A percentile compares a stretch with the other conserved stretches of the same genome.
Evolutionary conservation across 2,797 vertebrate genomes (phyloP).

Genomic region (Lacerta bilineata): DNA sequence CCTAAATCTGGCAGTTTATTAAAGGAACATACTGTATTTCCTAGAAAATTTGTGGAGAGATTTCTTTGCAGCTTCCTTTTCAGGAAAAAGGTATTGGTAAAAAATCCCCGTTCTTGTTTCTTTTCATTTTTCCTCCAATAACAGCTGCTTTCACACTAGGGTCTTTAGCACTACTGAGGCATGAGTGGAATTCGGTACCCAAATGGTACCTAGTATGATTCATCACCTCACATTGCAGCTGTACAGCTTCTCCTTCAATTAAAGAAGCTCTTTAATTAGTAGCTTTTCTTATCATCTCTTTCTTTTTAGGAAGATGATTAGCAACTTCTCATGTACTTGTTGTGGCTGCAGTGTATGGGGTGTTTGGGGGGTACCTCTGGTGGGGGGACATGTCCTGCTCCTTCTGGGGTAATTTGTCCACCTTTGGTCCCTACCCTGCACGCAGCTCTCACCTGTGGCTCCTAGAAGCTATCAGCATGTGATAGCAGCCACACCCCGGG

Average conservation of each 20-base stretch:
- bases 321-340: too few relatives aligned
- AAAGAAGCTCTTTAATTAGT: not conserved
- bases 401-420: too few relatives aligned
- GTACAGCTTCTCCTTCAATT: not conserved
- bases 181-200: not conserved
- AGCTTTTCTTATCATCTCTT: too few relatives aligned
- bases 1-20: not conserved
- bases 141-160: not conserved
- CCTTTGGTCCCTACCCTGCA: too few relatives aligned
- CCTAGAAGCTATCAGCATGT: too few relatives aligned
- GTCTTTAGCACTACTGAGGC: not conserved
- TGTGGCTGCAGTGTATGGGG: too few relatives aligned
- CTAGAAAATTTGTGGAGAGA: not conserved
- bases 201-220: not conserved
- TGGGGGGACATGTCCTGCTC: too few relatives aligned
- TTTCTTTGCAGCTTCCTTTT: not conserved
- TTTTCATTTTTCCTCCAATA: not conserved
- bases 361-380: too few relatives aligned
- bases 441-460: too few relatives aligned
- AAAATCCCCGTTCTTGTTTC: not conserved
- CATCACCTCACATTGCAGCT: not conserved
- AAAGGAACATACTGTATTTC: not conserved
- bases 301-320: too few relatives aligned
- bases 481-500: too few relatives aligned
- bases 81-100: not conserved